Base-by-base conservation (phyloP, 2,888 invertebrate species). In the Liopterus haemorrhoidalis region DNA sequence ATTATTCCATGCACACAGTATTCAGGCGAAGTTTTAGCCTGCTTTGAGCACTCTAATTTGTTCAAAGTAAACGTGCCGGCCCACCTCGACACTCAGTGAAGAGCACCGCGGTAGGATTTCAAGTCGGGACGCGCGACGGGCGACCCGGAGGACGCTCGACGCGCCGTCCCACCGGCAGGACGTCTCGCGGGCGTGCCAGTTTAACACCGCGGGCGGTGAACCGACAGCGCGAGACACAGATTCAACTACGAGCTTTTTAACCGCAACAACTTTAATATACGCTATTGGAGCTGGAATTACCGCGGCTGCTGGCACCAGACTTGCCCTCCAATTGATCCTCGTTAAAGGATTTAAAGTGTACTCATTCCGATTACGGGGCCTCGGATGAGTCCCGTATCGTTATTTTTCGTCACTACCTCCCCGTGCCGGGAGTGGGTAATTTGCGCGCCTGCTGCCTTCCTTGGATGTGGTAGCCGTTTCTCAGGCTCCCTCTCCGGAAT, bases 41-140 rank as follows among this genome's bases (percentile, higher is more conserved):
- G 75, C 74, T 74, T 76, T 74, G 66, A 78, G 72, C 76, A 77
- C 75, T 76, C 73, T 74, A 74, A 76, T 76, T 78, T 76, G 69
- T 75, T 77, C 76, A 79, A 75, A 74, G 76, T 76, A 75, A 79
- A 72, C 69, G 68, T 71, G 66, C 70, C 56, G 54, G 67, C 66
- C 68, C 64, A 64, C 63, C 67, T 61, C 64, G 67, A 66, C 70
- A 71, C 69, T 66, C 66, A 58, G 5, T 62, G 43, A 64, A 64
- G 63, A 62, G 63, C 63, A 63, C 59, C 60, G 59, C 60, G 61
- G 59, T 55, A 57, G 62, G 62, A 58, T 62, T 58, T n/a, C n/a
- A 54, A 55, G 51, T 54, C 55, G 57, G 60, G 54, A 57, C 59
- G 57, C 57, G 51, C 53, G 18, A 31, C 30, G 47, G 35, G 52